phyloP scores from a whole-genome alignment of 2,797 vertebrate species.

The Netta rufina region DNA sequence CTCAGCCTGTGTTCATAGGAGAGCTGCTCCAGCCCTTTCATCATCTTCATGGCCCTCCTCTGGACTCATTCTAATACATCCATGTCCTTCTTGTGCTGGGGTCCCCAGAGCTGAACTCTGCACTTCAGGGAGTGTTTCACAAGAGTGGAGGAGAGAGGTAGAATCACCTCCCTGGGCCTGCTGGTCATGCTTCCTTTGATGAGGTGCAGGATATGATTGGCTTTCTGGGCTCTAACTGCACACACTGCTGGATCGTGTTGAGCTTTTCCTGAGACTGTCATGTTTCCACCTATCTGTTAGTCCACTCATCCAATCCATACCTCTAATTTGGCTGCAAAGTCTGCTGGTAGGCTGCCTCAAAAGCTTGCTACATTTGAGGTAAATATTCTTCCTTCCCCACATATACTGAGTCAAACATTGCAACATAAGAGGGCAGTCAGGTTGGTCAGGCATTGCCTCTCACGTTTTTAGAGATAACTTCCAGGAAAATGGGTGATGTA shows the following conservation, averaged over 20 bases:
- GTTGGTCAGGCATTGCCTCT: not conserved
- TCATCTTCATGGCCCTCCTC: not conserved
- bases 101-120: too few species aligned
- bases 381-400: not conserved
- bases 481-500: not conserved
- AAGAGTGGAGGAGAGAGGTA: too few species aligned
- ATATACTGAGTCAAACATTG: not conserved
- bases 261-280: not conserved
- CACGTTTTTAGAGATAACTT: not conserved
- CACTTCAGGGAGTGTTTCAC: not conserved
- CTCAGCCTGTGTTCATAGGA: not conserved
- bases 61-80: not conserved
- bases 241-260: not conserved
- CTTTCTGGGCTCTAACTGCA: not conserved
- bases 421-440: not conserved
- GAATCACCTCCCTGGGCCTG: not conserved
- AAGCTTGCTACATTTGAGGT: not conserved
- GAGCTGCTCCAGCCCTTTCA: not conserved
- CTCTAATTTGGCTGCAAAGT: not conserved
- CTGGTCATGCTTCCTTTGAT: not conserved
- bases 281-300: not conserved
- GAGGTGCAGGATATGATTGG: not conserved
- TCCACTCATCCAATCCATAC: not conserved
- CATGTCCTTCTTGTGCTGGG: not conserved
- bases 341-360: not conserved